Conservation (phyloP, 1,140 invertebrate genomes). For the Eumeta japonica region DNA sequence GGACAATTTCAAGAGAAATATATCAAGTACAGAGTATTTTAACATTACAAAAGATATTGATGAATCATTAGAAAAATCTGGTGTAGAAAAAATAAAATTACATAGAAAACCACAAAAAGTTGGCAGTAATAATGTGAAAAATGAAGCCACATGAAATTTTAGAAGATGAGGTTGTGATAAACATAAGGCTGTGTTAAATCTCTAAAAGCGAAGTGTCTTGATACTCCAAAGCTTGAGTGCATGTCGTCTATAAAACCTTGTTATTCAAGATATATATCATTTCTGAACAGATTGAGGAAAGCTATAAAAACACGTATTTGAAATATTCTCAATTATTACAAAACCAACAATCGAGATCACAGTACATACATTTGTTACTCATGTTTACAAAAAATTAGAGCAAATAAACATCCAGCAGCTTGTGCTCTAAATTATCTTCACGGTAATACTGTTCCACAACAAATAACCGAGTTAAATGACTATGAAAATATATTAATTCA, state of each 20-base stretch:
- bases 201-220: conserved; percentile 7
- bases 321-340: conserved; percentile 10
- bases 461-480: conserved; percentile 7
- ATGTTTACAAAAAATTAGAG: conserved; percentile 10
- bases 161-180: conserved; percentile 4
- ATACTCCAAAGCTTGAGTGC: conserved; percentile 12
- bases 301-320: conserved; percentile 10
- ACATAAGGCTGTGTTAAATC: conserved; percentile 8
- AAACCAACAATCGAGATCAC: conserved; percentile 5
- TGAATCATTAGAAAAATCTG: conserved; percentile 3
- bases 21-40: conserved; percentile 10
- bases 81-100: conserved; percentile 3
- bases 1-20: conserved; percentile 7
- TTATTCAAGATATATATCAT: conserved; percentile 10
- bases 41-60: conserved; percentile 6
- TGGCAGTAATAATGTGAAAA: neutral
- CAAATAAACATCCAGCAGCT: conserved; percentile 9
- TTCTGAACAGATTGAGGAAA: conserved; percentile 9
- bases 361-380: conserved; percentile 10
- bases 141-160: neutral
- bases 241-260: conserved; percentile 15
- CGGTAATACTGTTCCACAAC: conserved; percentile 8
- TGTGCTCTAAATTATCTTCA: conserved; percentile 11
- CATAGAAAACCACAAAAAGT: neutral
- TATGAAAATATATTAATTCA: conserved; percentile 15